Base-by-base conservation (phyloP, 1,140 invertebrate species). In the Brachionus asplanchnoidis region DNA sequence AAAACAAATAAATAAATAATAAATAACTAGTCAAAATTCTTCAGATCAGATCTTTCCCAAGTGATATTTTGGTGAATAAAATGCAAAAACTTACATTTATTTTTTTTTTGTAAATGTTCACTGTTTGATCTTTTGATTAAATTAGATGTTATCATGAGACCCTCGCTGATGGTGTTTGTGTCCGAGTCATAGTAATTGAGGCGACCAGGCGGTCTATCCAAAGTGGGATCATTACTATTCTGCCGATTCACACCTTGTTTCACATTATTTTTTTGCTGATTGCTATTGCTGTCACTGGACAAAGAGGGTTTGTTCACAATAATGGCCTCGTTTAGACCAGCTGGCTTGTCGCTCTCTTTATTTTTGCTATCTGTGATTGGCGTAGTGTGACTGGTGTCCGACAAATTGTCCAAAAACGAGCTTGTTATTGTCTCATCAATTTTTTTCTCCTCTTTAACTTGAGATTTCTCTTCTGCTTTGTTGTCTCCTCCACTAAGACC, bases 111-210 rank as follows among this genome's bases (percentile, higher is more conserved):
- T 14, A 82, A 40, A 46, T 82, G 44, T 68, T 60, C 79, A 82
- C 44, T 77, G 32, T 77, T 77, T 6, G 73, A 50, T 28, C 44
- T 46, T 50, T 77, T 77, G 9, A 77, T 77, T 77, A 77, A 28
- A 77, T 77, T 77, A 46, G 73, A 77, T 77, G 73, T 50, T 50
- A 77, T 50, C 73, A 68, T 60, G 11, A 82, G 4, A 6, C 53
- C 79, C 60, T 82, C 79, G 40, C 79, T 82, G 3, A 82, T 60
- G 8, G 79, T 82, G 42, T 82, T 82, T 26, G 79, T 82, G 32
- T 82, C 79, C 20, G 79, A 82, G 44, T 82, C 79, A 17, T 82
- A 82, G n/a, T 82, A 65, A 68, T 82, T 82, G 4, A 82, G 32
- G 0, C 79, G 50, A 23, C 53, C 79, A 4, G 79, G 79, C 3